Base-by-base conservation (phyloP, 1,140 invertebrate species). In the Microplitis demolitor region DNA sequence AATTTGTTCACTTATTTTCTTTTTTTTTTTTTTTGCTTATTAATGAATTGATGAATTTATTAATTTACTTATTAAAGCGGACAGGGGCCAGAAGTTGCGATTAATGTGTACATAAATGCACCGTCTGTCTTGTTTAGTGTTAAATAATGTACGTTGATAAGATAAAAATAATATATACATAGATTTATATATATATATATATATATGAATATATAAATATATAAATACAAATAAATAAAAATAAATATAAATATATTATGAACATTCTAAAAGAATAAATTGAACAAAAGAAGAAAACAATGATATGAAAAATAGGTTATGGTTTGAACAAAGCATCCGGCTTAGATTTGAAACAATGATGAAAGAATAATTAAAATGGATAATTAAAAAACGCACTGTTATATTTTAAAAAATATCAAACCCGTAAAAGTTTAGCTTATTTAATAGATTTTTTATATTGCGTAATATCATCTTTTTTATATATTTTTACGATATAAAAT, bases 81-180 rank as follows among this genome's bases (percentile, higher is more conserved):
- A 76, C 80, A 82, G 84, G 80, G 78, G 77, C 78, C 78, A 77
- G 83, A 80, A 82, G 80, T 80, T 84, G 79, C 80, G 83, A 76
- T 82, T 78, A 74, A 78, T 72, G 76, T 87, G 85, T 87, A 87
- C 76, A 87, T 87, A 87, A 81, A 82, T 82, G 81, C 82, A 85
- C 81, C 80, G 80, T 84, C 77, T 83, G 81, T 83, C 82, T 82
- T 82, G 78, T 79, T 73, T 77, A 83, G 82, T 83, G 81, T 76
- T 50, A 84, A 24, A 75, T 80, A 78, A 83, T 66, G 82, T 78
- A 84, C 75, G 80, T 75, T 68, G 31, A 73, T 71, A 73, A 68
- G 53, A 66, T 64, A 72, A 77, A 73, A 75, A 72, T 68, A 77
- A 77, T 73, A 77, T 72, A 76, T 62, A 79, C 66, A 75, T 62